A percentile compares a stretch with the other conserved stretches of the same genome.
phyloP scores from a whole-genome alignment of 1,140 invertebrate species.

The Drosophila repletoides region DNA sequence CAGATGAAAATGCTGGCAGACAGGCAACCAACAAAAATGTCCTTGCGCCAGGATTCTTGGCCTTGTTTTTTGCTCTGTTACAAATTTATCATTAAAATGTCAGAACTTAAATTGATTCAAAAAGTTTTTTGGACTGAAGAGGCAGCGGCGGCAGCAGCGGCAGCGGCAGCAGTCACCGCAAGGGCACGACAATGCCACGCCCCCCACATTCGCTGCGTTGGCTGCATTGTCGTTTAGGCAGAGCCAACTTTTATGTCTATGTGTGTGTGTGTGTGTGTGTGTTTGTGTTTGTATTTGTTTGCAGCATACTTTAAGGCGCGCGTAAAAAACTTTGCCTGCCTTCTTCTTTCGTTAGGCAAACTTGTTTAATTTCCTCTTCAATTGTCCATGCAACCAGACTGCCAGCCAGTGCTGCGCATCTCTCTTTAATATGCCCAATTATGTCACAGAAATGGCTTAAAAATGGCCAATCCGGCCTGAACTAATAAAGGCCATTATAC shows the following conservation, averaged over 20 bases:
- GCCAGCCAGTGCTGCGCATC: constrained; percentile 7
- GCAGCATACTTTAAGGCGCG: constrained; percentile 73
- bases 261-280: background rate
- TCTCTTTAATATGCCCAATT: too few species aligned
- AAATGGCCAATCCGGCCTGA: too few species aligned
- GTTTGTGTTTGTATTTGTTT: constrained; percentile 19
- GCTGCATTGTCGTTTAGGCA: constrained; percentile 35
- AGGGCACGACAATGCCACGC: constrained; percentile 25
- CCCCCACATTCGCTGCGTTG: background rate
- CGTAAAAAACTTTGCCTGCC: constrained; percentile 61
- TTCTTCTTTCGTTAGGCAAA: constrained; percentile 73
- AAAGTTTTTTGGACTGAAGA: constrained; percentile 56
- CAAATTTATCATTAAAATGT: constrained; percentile 81
- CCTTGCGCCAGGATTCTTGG: constrained; percentile 46
- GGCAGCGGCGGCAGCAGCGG: background rate
- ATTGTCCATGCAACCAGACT: constrained; percentile 57
- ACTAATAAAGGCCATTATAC: too few species aligned
- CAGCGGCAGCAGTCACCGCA: constrained; percentile 3
- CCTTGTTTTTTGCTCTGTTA: constrained; percentile 52
- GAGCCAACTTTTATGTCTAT: constrained; percentile 13
- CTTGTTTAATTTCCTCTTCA: constrained; percentile 80
- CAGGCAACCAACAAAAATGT: constrained; percentile 20
- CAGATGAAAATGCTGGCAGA: constrained; percentile 19
- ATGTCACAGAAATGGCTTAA: too few species aligned
- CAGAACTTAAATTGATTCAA: constrained; percentile 81